phyloP scores from a whole-genome alignment of 2,888 invertebrate genomes.

The Melinopterus prodromus region DNA sequence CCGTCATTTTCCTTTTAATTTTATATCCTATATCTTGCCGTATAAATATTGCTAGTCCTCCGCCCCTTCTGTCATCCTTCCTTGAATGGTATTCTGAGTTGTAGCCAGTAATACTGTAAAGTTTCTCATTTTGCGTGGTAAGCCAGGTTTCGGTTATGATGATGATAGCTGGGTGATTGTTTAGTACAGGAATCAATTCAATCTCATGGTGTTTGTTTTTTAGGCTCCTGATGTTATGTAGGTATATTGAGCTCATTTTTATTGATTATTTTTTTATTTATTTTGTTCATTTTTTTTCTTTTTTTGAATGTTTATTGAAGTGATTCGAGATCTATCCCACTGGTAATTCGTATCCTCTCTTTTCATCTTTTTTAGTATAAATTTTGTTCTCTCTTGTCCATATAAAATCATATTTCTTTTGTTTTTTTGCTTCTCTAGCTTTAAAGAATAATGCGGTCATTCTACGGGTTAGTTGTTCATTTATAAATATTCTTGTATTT shows the following conservation, averaged over 20 bases:
- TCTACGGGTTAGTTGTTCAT: background rate
- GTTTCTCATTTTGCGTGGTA: background rate
- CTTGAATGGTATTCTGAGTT: background rate
- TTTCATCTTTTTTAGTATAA: background rate
- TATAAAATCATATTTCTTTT: background rate
- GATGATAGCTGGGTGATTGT: no score
- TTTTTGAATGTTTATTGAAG: background rate
- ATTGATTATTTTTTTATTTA: no score
- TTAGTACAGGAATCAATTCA: no score
- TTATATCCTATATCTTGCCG: background rate
- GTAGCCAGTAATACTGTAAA: background rate
- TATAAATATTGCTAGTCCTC: background rate
- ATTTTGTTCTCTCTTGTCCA: background rate
- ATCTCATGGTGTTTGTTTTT: background rate
- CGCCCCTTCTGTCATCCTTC: background rate
- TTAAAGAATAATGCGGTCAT: background rate
- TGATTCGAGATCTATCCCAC: background rate
- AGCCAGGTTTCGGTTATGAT: background rate
- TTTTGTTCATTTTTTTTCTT: no score
- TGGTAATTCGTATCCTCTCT: background rate
- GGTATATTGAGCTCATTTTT: background rate
- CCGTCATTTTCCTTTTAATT: no score
- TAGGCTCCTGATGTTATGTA: background rate
- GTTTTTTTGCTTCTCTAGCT: background rate
- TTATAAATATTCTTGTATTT: background rate